Evolutionary conservation across 2,888 invertebrate species (phyloP).

Genomic region (Tenthredo amoena): DNA sequence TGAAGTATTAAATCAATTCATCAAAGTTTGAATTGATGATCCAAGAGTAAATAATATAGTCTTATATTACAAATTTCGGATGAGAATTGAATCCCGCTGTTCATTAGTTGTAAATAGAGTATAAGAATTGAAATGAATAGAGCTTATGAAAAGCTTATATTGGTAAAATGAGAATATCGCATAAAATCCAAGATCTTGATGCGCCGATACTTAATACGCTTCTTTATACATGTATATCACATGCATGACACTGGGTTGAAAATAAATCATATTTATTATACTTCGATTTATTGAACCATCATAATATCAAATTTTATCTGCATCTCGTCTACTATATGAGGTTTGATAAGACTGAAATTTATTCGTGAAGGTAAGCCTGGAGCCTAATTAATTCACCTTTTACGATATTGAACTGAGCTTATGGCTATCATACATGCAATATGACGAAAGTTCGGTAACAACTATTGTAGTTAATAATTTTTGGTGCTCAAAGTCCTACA

Average conservation of each 20-base stretch:
- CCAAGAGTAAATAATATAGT: background rate
- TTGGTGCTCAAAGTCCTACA: background rate
- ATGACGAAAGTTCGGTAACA: background rate
- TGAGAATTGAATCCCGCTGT: background rate
- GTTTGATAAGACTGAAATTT: background rate
- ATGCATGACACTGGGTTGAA: background rate
- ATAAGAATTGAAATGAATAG: background rate
- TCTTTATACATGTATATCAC: background rate
- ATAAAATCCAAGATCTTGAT: background rate
- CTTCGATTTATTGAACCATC: background rate
- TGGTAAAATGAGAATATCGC: background rate
- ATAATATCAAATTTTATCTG: background rate
- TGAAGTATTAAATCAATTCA: background rate
- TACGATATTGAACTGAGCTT: background rate
- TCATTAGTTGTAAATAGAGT: conserved; percentile 27
- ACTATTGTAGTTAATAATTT: background rate
- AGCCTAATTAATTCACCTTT: background rate
- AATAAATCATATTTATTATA: conserved; percentile 30
- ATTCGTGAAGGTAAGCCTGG: background rate
- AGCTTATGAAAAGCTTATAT: background rate
- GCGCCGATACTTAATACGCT: background rate
- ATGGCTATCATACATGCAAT: background rate
- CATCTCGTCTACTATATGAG: background rate
- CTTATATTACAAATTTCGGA: background rate
- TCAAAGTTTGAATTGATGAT: background rate